phyloP scores from a whole-genome alignment of 2,888 invertebrate species.

The Fabriciana adippe region DNA sequence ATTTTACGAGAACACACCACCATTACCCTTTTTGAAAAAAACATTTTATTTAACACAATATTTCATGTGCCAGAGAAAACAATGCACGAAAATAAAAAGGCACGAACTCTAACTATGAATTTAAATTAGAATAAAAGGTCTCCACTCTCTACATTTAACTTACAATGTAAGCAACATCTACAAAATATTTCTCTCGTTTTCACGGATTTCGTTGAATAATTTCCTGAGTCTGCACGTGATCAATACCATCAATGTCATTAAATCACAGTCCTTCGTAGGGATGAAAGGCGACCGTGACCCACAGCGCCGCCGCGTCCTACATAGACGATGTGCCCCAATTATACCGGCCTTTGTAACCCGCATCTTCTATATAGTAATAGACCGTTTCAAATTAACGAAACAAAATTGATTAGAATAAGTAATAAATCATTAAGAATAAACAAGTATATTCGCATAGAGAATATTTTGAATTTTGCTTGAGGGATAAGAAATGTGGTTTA shows the following conservation, averaged over 20 bases:
- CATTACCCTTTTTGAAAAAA: constrained; percentile 5
- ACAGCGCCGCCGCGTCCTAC: constrained; percentile 55
- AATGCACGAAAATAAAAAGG: neutral
- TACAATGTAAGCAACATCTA: constrained; percentile 19
- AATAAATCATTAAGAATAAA: too few relatives aligned
- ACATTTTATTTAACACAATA: neutral
- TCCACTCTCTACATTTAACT: neutral
- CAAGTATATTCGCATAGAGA: too few relatives aligned
- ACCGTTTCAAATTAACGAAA: constrained; percentile 12
- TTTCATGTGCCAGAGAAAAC: neutral
- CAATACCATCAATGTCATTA: constrained; percentile 40
- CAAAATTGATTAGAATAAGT: too few relatives aligned
- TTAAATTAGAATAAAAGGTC: neutral
- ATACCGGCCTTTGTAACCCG: constrained; percentile 58
- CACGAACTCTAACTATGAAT: neutral
- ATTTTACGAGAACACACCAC: neutral
- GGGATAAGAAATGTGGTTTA: too few relatives aligned
- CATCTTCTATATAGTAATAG: constrained; percentile 54
- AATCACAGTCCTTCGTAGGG: constrained; percentile 29
- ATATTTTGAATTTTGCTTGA: too few relatives aligned
- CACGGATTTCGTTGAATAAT: constrained; percentile 36
- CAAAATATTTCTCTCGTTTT: constrained; percentile 48
- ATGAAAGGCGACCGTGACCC: constrained; percentile 65
- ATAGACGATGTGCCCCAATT: constrained; percentile 71
- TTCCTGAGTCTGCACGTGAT: constrained; percentile 42